phyloP scores from a whole-genome alignment of 2,113 vertebrate genomes.

The Peucedramus taeniatus region DNA sequence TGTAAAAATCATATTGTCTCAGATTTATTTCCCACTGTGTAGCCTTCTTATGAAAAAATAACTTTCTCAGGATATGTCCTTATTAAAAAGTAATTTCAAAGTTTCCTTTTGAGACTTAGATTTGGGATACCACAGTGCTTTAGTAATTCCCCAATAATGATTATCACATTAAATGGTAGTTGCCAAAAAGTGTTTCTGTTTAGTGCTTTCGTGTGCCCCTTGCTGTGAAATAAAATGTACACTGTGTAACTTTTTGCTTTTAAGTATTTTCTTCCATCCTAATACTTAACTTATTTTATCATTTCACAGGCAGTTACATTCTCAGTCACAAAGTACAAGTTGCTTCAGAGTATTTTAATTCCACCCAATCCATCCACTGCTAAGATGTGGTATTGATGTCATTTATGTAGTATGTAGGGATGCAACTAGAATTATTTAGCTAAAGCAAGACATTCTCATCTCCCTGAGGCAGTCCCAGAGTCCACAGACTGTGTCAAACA shows the following conservation, averaged over 20 bases:
- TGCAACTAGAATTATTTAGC: slow-evolving; percentile 12
- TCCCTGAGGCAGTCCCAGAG: not conserved
- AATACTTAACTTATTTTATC: not conserved
- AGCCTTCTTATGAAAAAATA: not conserved
- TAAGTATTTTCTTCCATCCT: not conserved
- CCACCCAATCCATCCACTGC: not conserved
- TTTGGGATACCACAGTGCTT: not conserved
- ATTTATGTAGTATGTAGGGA: not conserved
- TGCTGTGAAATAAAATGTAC: slow-evolving; percentile 45
- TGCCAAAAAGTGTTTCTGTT: not conserved
- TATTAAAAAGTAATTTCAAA: slow-evolving; percentile 12
- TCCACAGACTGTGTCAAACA: not conserved
- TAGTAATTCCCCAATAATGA: not conserved
- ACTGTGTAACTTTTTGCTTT: not conserved
- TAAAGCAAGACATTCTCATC: not conserved
- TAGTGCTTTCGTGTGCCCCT: not conserved
- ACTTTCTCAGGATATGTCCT: not conserved
- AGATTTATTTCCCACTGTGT: not conserved
- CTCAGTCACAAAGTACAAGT: not conserved
- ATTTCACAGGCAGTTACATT: not conserved
- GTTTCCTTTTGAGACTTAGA: not conserved
- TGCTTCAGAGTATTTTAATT: not conserved
- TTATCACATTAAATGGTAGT: not conserved
- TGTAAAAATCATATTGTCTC: not conserved
- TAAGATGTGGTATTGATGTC: slow-evolving; percentile 33